Conservation (phyloP, 2,113 vertebrate species). For the Hippolais icterina region DNA sequence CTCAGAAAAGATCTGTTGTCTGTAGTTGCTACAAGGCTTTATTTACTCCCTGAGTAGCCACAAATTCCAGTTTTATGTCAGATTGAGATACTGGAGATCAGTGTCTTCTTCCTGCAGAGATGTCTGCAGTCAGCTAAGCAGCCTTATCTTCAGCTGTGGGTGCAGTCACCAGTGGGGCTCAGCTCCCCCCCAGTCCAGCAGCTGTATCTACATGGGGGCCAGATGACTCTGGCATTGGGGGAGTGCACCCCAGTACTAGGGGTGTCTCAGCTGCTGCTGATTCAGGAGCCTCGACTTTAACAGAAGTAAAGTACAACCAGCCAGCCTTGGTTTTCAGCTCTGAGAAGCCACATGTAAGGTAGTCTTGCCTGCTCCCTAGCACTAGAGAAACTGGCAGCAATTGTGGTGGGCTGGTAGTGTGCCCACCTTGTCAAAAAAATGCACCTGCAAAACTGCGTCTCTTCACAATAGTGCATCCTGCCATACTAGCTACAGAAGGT, state of each 20-base stretch:
- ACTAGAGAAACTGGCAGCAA: not conserved
- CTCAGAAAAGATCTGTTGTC: not conserved
- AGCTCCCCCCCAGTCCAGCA: not conserved
- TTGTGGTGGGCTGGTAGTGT: not conserved
- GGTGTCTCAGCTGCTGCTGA: not conserved
- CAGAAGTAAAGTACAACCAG: not conserved
- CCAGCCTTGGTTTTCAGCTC: not conserved
- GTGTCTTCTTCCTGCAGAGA: not conserved
- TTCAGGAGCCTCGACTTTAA: not conserved
- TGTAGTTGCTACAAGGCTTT: not conserved
- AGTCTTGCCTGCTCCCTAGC: not conserved
- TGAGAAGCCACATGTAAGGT: not conserved
- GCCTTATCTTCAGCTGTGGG: not conserved
- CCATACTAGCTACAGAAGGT: not conserved
- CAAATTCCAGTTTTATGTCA: not conserved
- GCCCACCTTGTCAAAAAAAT: not conserved
- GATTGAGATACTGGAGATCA: not conserved
- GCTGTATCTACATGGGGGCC: not conserved
- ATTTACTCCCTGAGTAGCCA: not conserved
- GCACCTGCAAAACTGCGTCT: accelerated
- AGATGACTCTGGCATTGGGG: not conserved
- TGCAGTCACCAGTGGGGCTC: not conserved
- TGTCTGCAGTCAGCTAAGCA: not conserved
- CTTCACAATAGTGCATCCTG: not conserved
- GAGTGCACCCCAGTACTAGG: not conserved